Percentiles rank a stretch among this genome's conserved stretches.
These are phyloP conservation scores for Sialis lutaria DNA, from an alignment of 2,888 invertebrate species.

Conservation along the genomic window DNA sequence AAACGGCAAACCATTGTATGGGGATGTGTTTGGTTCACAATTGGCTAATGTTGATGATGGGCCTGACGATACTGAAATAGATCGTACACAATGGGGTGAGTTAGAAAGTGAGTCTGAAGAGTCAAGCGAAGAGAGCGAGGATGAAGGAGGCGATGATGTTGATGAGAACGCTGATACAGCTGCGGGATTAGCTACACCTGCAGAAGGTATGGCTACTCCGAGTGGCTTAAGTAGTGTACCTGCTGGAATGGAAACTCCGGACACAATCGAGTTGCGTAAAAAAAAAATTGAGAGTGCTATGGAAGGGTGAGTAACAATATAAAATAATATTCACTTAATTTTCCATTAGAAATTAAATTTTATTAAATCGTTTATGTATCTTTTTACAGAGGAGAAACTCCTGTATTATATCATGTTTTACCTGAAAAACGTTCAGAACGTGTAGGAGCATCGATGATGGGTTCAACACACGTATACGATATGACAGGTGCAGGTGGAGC, in stretches of 20 bases:
- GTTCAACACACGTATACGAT: slow-evolving; percentile 95
- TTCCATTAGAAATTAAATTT: neutral
- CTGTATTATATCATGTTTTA: slow-evolving; percentile 85
- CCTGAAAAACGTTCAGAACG: slow-evolving; percentile 88
- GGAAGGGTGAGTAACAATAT: slow-evolving; percentile 55
- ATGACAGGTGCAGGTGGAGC: slow-evolving; percentile 50
- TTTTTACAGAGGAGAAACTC: slow-evolving; percentile 64
- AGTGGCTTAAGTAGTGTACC: slow-evolving; percentile 83
- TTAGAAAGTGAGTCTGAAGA: slow-evolving; percentile 81
- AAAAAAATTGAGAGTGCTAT: slow-evolving; percentile 90
- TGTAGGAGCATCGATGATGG: slow-evolving; percentile 90
- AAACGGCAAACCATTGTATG: slow-evolving; percentile 91
- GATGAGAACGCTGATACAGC: slow-evolving; percentile 34
- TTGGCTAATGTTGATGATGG: slow-evolving; percentile 49
- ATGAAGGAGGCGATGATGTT: slow-evolving; percentile 29
- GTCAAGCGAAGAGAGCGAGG: slow-evolving; percentile 51
- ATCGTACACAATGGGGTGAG: slow-evolving; percentile 93
- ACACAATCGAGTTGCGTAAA: slow-evolving; percentile 94
- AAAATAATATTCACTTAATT: too few relatives aligned
- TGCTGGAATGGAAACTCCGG: slow-evolving; percentile 94
- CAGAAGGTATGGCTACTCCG: slow-evolving; percentile 87
- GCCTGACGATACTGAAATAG: slow-evolving; percentile 73
- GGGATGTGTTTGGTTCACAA: slow-evolving; percentile 92
- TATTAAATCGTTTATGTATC: slow-evolving; percentile 1
- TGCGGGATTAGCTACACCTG: slow-evolving; percentile 81